Evolutionary conservation across 2,113 vertebrate species (phyloP), one percentile per base, ranked within the genome.

Genomic region (Oxyruncus cristatus): DNA sequence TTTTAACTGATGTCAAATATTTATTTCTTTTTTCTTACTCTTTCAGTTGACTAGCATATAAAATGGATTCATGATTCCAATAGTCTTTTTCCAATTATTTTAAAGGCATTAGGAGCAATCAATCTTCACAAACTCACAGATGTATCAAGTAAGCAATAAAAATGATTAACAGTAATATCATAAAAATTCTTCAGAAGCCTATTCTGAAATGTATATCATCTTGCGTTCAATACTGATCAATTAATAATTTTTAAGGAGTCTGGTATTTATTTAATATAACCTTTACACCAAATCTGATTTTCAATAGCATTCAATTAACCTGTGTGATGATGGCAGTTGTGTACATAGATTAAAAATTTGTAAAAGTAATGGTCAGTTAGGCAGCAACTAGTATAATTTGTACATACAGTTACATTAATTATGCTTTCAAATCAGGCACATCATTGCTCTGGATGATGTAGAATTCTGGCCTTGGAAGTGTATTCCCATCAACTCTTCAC

Each of bases 331-430:
- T 86, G 90, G 79, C 33, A 44, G 19, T 93, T 93, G 76, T 89
- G 76, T 93, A 94, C 68, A 49, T 75, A 93, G 56, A 91, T 95
- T 92, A 75, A 93, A 92, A 95, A 89, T 39, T 53, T 78, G 73
- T 84, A 81, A 77, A 94, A 96, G 93, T 55, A 83, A 94, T 72
- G 93, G 90, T 94, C 95, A 93, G 79, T 96, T 97, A 95, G 90
- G 88, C 93, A 96, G 65, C 44, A 93, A 83, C 75, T n/a, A n/a
- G 24, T 47, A 76, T 66, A 53, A 91, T 92, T 65, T 93, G 76
- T 95, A 92, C 52, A 84, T 86, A 90, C 33, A 81, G 20, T 75
- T 37, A 75, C 85, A 81, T 90, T 94, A 91, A 93, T 95, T 95
- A 95, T 56, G 70, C 35, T 88, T 78, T 93, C 65, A 88, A 81